These are phyloP conservation scores for Chaunax sp. DNA, from an alignment of 2,797 vertebrate species.

Conservation along the genomic window DNA sequence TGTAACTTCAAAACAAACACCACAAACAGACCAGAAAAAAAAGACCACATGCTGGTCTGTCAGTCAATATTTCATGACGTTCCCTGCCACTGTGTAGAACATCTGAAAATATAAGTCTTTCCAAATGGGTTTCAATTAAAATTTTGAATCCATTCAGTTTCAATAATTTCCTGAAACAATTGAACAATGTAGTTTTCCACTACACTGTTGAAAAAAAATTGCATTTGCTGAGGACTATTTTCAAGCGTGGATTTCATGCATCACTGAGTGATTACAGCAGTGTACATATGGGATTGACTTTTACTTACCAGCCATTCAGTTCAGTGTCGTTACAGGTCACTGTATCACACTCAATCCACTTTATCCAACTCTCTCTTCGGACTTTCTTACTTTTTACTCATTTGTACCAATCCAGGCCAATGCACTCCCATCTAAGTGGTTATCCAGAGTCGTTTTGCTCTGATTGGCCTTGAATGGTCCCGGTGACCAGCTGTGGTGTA, in stretches of 20 bases:
- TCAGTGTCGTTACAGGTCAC: neutral
- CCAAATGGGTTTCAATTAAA: neutral
- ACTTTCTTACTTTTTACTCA: conserved; percentile 30
- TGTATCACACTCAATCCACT: conserved; percentile 30
- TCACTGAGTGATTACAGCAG: too few relatives aligned
- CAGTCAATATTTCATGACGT: neutral
- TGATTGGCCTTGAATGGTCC: conserved; percentile 73
- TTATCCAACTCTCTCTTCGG: conserved; percentile 1
- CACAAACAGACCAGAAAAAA: neutral
- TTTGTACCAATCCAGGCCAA: conserved; percentile 35
- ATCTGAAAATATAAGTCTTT: neutral
- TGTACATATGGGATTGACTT: conserved; percentile 18
- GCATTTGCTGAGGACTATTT: too few relatives aligned
- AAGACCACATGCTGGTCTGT: neutral
- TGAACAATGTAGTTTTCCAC: neutral
- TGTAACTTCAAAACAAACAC: neutral
- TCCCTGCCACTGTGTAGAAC: neutral
- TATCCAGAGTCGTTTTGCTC: conserved; percentile 61
- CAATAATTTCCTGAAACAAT: neutral
- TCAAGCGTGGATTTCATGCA: too few relatives aligned
- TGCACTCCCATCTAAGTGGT: conserved; percentile 59
- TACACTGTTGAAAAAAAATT: too few relatives aligned
- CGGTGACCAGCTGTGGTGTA: conserved; percentile 65
- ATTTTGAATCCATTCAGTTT: neutral
- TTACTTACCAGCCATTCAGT: conserved; percentile 32